A percentile compares a stretch with the other conserved stretches of the same genome.
Conservation (phyloP, 2,888 invertebrate genomes). For the Melangyna quadrimaculata region DNA sequence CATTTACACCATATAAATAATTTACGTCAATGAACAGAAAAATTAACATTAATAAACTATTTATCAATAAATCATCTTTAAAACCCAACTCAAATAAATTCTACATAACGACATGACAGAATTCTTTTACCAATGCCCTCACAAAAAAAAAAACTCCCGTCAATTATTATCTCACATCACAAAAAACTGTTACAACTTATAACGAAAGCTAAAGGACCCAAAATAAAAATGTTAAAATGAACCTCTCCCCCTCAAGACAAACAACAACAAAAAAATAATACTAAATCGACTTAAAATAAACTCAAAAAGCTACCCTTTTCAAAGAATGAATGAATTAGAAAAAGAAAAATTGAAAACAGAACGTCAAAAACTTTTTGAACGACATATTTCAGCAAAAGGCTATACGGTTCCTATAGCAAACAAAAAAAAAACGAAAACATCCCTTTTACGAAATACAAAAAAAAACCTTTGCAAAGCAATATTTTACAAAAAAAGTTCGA, state of each 20-base stretch:
- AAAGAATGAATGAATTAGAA: neutral
- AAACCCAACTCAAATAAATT: constrained; percentile 3
- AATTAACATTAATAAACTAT: neutral
- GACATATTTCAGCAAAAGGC: neutral
- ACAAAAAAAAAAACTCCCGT: neutral
- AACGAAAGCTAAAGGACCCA: neutral
- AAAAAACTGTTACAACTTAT: neutral
- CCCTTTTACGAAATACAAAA: constrained; percentile 9
- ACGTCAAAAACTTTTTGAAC: constrained; percentile 24
- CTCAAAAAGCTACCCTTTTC: constrained; percentile 8
- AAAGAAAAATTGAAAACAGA: neutral
- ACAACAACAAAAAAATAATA: too few species aligned
- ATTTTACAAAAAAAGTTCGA: constrained; percentile 66
- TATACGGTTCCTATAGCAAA: neutral
- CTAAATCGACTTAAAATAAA: neutral
- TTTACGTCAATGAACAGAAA: neutral
- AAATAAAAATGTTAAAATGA: constrained; percentile 15
- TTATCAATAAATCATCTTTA: constrained; percentile 14
- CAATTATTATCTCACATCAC: neutral
- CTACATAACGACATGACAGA: neutral
- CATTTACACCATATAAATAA: neutral
- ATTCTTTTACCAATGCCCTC: neutral
- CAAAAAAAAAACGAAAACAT: neutral
- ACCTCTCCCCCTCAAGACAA: neutral
- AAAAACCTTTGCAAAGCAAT: constrained; percentile 54